phyloP scores from a whole-genome alignment of 2,888 invertebrate genomes.

The Leptinotarsa tumamoca region DNA sequence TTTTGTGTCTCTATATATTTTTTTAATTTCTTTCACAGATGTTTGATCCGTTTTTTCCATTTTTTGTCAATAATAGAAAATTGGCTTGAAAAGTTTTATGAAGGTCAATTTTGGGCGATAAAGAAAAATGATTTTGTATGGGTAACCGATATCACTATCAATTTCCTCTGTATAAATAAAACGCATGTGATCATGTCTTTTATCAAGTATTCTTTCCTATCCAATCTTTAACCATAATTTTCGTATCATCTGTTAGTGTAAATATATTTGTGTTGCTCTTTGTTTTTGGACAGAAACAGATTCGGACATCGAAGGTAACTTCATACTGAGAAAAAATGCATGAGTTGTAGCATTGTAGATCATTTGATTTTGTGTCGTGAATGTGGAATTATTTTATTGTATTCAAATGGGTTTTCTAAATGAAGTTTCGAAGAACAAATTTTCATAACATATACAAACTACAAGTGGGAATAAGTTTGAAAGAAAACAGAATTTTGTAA shows the following conservation, averaged over 20 bases:
- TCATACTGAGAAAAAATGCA: constrained; percentile 40
- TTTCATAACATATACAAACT: too few species aligned
- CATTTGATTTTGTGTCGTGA: background rate
- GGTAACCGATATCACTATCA: background rate
- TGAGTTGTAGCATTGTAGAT: constrained; percentile 30
- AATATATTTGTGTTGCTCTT: constrained; percentile 57
- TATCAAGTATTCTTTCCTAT: constrained; percentile 4
- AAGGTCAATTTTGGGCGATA: background rate
- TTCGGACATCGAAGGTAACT: constrained; percentile 68
- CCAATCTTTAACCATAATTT: constrained; percentile 33
- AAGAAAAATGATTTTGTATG: background rate
- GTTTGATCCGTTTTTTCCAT: too few species aligned
- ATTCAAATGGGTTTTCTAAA: background rate
- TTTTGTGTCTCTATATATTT: background rate
- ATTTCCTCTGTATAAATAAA: constrained; percentile 28
- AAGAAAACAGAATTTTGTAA: too few species aligned
- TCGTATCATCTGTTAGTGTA: constrained; percentile 51
- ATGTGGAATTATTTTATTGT: background rate
- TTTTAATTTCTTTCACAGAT: background rate
- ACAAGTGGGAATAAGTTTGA: too few species aligned
- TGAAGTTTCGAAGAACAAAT: background rate
- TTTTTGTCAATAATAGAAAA: too few species aligned
- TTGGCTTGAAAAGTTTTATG: too few species aligned
- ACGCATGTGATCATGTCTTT: constrained; percentile 25
- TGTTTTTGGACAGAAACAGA: constrained; percentile 63